Conservation (phyloP, 2,797 vertebrate species). For the Babyrousa celebensis region DNA sequence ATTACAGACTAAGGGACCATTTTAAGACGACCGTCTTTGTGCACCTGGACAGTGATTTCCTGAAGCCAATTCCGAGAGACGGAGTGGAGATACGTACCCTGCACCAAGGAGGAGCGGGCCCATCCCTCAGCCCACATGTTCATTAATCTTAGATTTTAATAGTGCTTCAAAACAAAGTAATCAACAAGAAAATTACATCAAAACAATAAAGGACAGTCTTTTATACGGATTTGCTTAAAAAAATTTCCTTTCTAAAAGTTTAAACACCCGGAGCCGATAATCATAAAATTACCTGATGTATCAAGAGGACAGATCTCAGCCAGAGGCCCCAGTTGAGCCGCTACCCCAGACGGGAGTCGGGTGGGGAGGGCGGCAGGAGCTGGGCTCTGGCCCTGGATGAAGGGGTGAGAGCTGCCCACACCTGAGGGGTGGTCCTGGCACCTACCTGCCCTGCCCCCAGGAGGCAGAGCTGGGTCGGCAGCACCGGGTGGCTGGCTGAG, state of each 20-base stretch:
- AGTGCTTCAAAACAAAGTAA: not conserved
- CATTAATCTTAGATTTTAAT: constrained; percentile 3
- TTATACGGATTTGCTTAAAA: not conserved
- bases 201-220: not conserved
- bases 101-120: not conserved
- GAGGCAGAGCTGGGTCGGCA: no score
- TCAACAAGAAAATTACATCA: not conserved
- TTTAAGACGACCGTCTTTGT: not conserved
- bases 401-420: no score
- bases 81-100: not conserved
- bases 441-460: no score
- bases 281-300: not conserved
- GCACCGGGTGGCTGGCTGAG: no score
- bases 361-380: no score
- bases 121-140: not conserved
- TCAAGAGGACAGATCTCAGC: not conserved
- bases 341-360: no score
- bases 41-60: not conserved
- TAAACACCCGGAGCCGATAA: not conserved
- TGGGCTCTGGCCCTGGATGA: no score
- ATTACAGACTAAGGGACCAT: not conserved
- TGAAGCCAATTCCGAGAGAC: not conserved
- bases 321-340: not conserved
- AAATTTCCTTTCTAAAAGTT: not conserved
- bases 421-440: no score